Base-by-base conservation (phyloP, 2,797 vertebrate genomes). In the Triplophysa yarkandensis region DNA sequence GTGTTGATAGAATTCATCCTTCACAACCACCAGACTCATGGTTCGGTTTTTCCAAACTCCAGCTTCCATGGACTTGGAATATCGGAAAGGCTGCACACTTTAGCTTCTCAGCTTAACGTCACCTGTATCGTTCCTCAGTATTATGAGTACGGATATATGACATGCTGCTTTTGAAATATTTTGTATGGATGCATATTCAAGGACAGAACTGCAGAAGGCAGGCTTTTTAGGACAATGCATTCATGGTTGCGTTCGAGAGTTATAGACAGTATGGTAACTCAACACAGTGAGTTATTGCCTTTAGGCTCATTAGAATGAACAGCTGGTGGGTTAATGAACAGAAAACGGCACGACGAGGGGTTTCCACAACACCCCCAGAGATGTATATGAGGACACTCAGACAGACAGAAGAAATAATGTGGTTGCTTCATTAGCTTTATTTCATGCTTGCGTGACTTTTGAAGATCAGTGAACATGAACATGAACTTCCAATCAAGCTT, bases 321-420 rank as follows among this genome's bases (percentile, higher is more conserved):
- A 93, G 90, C 92, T 92, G 92, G 88, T 92, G 90, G 89, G 88
- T 90, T 93, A 93, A 93, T 93, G 92, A 92, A 92, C 89, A 91
- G 91, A 91, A 92, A 93, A 91, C 86, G 77, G 82, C 69, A 55
- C 91, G 90, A 92, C 92, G 92, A 88, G 87, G 92, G 90, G 90
- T 92, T 92, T 83, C 78, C 76, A 76, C 83, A 88, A 87, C 85
- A 84, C 90, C 91, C 88, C 88, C 68, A 70, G 90, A 91, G 88
- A 91, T 82, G 76, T 84, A 85, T 86, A 88, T 85, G 69, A 84
- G 84, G 76, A 88, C 78, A 85, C 82, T 81, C 75, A 66, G 72
- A 88, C 83, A 83, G 84, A 86, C 86, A 83, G 78, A 83, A 88
- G 88, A 86, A 88, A 86, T 87, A 85, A 90, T 86, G 85, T 80